phyloP scores from a whole-genome alignment of 2,113 vertebrate species.

The Neomonachus schauinslandi region DNA sequence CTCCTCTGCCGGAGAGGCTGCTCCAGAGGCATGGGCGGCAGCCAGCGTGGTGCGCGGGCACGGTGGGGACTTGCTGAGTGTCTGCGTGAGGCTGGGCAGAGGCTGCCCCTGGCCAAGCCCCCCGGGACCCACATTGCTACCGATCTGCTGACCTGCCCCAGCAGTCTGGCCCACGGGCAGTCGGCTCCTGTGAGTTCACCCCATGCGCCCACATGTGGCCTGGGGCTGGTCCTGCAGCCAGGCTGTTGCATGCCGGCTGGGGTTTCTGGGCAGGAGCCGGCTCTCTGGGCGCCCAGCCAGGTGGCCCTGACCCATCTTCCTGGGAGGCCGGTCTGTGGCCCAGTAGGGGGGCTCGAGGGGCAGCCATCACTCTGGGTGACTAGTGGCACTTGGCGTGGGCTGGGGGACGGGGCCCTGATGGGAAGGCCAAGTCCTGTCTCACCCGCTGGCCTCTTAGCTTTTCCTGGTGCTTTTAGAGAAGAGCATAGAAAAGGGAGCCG shows the following conservation, averaged over 20 bases:
- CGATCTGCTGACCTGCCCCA: not conserved
- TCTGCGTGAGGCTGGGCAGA: not conserved
- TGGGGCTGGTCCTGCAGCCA: not conserved
- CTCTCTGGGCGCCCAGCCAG: not conserved
- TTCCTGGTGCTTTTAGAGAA: not conserved
- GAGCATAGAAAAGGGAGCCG: not conserved
- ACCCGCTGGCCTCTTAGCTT: not conserved
- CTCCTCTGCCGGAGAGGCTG: not conserved
- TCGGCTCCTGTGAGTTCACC: not conserved
- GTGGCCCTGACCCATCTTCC: not conserved
- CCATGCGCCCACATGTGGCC: accelerated
- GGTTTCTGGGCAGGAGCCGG: not conserved
- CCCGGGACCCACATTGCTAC: not conserved
- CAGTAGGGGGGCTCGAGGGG: not conserved
- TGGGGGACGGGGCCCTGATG: not conserved
- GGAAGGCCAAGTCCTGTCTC: not conserved
- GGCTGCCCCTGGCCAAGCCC: not conserved
- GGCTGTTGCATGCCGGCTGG: not conserved
- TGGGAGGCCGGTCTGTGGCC: not conserved
- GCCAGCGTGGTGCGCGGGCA: accelerated
- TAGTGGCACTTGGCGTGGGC: not conserved
- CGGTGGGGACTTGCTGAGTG: too few relatives aligned
- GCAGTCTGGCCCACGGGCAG: not conserved
- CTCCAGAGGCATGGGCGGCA: not conserved
- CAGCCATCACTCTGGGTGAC: not conserved